phyloP scores from a whole-genome alignment of 2,113 vertebrate species.

The Nothocercus nigrocapillus region DNA sequence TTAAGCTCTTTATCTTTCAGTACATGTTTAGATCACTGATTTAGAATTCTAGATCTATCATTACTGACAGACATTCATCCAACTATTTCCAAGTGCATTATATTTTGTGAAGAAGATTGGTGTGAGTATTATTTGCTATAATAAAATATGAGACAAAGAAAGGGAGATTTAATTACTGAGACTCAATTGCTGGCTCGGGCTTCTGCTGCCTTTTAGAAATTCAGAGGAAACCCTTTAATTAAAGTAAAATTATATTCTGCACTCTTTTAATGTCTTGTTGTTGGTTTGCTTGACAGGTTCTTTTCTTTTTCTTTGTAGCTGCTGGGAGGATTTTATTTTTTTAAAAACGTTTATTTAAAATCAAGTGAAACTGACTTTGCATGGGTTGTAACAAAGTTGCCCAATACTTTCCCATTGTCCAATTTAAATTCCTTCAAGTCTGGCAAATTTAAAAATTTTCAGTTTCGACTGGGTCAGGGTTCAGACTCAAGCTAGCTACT shows the following conservation, averaged over 20 bases:
- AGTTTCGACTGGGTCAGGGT: neutral
- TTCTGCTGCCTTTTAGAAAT: neutral
- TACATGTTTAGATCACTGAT: neutral
- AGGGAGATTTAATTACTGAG: neutral
- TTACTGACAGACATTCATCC: neutral
- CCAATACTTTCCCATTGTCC: neutral
- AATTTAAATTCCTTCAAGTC: neutral
- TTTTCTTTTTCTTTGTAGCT: neutral
- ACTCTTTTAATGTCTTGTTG: neutral
- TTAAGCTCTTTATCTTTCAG: neutral
- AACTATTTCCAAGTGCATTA: neutral
- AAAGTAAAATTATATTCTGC: neutral
- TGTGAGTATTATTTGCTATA: neutral
- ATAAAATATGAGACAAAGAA: neutral
- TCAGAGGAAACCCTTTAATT: neutral
- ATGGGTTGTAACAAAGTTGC: neutral
- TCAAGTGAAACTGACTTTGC: neutral
- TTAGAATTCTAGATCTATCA: neutral
- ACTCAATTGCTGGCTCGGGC: neutral
- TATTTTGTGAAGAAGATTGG: neutral
- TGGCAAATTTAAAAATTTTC: neutral
- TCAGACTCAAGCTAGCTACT: neutral
- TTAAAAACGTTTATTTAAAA: neutral
- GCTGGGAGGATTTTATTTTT: neutral
- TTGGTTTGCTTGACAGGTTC: neutral